Evolutionary conservation across 2,888 invertebrate genomes (phyloP), one percentile per base, ranked within the genome.

Genomic region (Agrotis puta): DNA sequence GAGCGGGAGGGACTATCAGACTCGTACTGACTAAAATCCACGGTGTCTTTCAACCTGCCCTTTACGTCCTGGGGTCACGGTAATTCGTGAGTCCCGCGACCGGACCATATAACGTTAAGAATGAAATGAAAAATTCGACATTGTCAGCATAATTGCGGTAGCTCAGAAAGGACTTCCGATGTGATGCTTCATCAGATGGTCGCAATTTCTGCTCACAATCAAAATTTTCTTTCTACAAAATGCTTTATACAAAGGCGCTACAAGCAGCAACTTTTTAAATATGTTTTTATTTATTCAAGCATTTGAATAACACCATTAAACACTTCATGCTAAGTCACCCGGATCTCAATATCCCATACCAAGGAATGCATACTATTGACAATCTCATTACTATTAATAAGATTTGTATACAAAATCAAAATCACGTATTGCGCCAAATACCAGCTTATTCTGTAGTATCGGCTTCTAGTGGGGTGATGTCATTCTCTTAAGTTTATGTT

Each of bases 361-460:
- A 53, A 56, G 65, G 53, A 76, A 68, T 80, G 58, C 62, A 69
- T 74, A 65, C 22, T 27, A 56, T 66, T 50, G 56, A 27, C 3
- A 1, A 20, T 53, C 80, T 80, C 81, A 80, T 81, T 63, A 81
- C 73, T 80, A 80, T 74, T 74, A 57, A 79, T 72, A 74, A 64
- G 70, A 67, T 64, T 61, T 64, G 72, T 80, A 70, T 74, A 75
- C 70, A 72, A 72, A 56, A 77, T 74, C 79, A 73, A 63, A 69
- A 79, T 65, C 79, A 82, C 72, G 83, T 67, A 65, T 80, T 77
- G 83, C 64, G 74, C 82, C 73, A 79, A 84, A 83, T 79, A 79
- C 84, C 64, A 73, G 54, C 59, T 67, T 33, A 76, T 70, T 76
- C 22, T 59, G 59, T 57, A 50, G 62, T 70, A 71, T 58, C 20